Evolutionary conservation across 2,888 invertebrate genomes (phyloP), one percentile per base, ranked within the genome.

Genomic region (Lysandra bellargus): DNA sequence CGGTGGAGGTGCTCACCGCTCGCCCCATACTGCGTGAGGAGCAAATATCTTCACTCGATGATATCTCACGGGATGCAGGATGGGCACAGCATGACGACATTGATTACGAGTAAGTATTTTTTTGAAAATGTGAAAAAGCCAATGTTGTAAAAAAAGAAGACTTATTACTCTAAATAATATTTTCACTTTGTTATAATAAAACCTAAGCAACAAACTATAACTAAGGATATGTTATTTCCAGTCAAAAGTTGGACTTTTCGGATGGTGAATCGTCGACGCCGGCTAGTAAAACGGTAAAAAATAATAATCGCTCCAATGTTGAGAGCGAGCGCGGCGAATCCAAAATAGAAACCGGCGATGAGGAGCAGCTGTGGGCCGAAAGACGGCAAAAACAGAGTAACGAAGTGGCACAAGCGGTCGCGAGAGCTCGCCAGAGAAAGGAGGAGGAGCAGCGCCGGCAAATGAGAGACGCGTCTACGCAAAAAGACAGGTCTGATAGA

Each of bases 1-100:
- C 95, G 85, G 95, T 95, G 78, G 97, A 96, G 83, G 95, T 96
- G 86, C 93, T 97, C 80, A 93, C 95, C 80, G 96, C 97, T 83
- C 95, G 97, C 79, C 98, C 99, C 81, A 99, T 99, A 83, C 98
- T 99, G 84, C 97, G 98, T 85, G 98, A 98, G 88, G 98, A 98
- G 89, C 98, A 98, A 90, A 95, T 99, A 85, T 98, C 97, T 86
- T 97, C 98, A 80, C 97, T 99, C 95, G 99, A 99, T 91, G 97
- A 98, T 88, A 97, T 98, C 84, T 96, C 97, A 74, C 96, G 97
- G 85, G 97, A 98, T 87, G 97, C 97, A 86, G 98, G 98, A 82
- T 99, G 99, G 99, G 97, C 98, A 80, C 97, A 97, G 84, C 97
- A 98, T 86, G 98, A 98, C 88, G 98, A 98, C 89, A 98, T 99